Conservation (phyloP, 1,140 invertebrate species). For the Vanessa atalanta region DNA sequence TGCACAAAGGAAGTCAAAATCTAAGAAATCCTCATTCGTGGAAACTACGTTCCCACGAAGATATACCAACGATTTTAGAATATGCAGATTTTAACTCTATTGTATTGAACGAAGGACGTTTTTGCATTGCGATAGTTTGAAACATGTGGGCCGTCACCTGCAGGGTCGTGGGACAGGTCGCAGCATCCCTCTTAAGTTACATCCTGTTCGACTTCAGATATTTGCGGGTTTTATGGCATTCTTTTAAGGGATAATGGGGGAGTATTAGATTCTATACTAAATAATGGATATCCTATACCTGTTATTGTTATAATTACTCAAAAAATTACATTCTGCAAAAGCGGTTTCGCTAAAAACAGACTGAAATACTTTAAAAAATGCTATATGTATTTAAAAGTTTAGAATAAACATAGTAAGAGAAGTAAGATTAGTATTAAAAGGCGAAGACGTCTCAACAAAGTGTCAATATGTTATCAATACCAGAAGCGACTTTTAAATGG, state of each 20-base stretch:
- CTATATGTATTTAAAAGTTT: no score
- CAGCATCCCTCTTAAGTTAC: slow-evolving; percentile 69
- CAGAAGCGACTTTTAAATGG: background rate
- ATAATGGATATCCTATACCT: background rate
- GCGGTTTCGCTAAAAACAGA: no score
- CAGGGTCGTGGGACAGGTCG: slow-evolving; percentile 73
- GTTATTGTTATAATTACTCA: background rate
- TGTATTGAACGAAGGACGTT: slow-evolving; percentile 32
- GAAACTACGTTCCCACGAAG: slow-evolving; percentile 69
- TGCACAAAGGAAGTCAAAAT: slow-evolving; percentile 51
- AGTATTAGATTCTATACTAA: background rate
- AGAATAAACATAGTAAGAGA: no score
- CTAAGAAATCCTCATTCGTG: slow-evolving; percentile 59
- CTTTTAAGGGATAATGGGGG: slow-evolving; percentile 12
- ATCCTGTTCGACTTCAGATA: slow-evolving; percentile 70
- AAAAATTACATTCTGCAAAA: no score
- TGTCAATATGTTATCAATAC: background rate
- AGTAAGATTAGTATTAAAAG: background rate
- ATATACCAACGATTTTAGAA: slow-evolving; percentile 22
- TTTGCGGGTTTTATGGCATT: slow-evolving; percentile 18
- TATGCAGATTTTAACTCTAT: slow-evolving; percentile 31
- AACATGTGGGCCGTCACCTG: slow-evolving; percentile 64
- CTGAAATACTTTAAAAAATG: no score
- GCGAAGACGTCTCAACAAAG: background rate
- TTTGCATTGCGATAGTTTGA: slow-evolving; percentile 35